A percentile compares a stretch with the other conserved stretches of the same genome.
phyloP scores from a whole-genome alignment of 2,888 invertebrate genomes.

The Drosophila dives region DNA sequence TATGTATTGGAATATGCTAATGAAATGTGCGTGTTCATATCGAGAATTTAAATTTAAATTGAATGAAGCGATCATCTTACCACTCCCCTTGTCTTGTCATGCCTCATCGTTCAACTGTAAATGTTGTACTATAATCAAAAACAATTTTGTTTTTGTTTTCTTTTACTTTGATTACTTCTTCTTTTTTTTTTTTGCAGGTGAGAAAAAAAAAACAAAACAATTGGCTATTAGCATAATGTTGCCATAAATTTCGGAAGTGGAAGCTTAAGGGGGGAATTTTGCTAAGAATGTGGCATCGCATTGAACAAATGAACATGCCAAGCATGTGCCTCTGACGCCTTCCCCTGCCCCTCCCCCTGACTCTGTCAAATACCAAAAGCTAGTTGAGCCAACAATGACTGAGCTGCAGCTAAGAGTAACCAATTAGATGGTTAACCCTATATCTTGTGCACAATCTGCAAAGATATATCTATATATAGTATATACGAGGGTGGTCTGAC shows the following conservation, averaged over 20 bases:
- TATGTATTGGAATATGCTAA: conserved; percentile 59
- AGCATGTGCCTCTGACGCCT: conserved; percentile 33
- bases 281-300: conserved; percentile 62
- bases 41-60: conserved; percentile 27
- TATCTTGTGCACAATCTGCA: background rate
- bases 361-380: background rate
- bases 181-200: conserved; percentile 21
- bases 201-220: conserved; percentile 56
- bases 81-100: conserved; percentile 2
- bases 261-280: conserved; percentile 16
- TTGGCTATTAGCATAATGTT: conserved; percentile 77
- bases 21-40: conserved; percentile 62
- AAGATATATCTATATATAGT: background rate
- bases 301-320: conserved; percentile 53
- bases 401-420: background rate
- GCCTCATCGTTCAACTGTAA: conserved; percentile 62
- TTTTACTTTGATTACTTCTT: conserved; percentile 8
- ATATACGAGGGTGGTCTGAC: too few relatives aligned
- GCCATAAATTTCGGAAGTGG: conserved; percentile 63
- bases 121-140: conserved; percentile 73
- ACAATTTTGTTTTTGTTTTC: conserved; percentile 29
- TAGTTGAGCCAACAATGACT: background rate
- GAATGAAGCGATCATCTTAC: conserved; percentile 25
- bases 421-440: background rate
- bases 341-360: background rate